Conservation (phyloP, 35 echinoderm and acorn worm species). For the Acanthaster planci region DNA sequence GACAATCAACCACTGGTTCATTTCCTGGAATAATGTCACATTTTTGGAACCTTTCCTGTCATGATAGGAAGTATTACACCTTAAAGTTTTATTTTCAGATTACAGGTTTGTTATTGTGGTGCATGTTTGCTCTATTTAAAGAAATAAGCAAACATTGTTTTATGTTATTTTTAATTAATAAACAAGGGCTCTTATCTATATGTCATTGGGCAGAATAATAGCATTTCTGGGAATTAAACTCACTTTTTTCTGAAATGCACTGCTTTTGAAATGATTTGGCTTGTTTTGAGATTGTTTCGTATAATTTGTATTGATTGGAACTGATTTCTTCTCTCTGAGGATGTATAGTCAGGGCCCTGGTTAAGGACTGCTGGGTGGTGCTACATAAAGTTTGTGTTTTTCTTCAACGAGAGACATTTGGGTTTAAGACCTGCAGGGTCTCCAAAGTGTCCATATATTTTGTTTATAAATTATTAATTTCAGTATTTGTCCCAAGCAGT, state of each 20-base stretch:
- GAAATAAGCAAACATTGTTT: not conserved
- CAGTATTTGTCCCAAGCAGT: too few species aligned
- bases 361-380: conserved; percentile 23
- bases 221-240: not conserved
- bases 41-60: not conserved
- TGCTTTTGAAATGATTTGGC: not conserved
- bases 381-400: conserved; percentile 16
- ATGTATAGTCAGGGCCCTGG: conserved; percentile 25
- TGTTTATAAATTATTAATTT: too few species aligned
- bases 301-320: too few species aligned
- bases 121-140: not conserved
- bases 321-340: not conserved
- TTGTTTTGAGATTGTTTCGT: too few species aligned
- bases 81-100: not conserved
- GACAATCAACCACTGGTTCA: not conserved
- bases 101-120: conserved; percentile 27
- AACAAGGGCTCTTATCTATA: conserved; percentile 5
- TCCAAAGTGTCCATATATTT: too few species aligned
- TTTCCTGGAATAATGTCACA: not conserved
- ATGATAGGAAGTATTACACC: not conserved
- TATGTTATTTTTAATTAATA: not conserved
- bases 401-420: not conserved
- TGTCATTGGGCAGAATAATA: not conserved
- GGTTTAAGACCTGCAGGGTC: not conserved
- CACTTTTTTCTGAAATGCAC: conserved; percentile 24